Percentiles rank a stretch among this genome's conserved stretches.
Evolutionary conservation across 2,113 vertebrate species (phyloP).

Genomic region (Centropristis striata): DNA sequence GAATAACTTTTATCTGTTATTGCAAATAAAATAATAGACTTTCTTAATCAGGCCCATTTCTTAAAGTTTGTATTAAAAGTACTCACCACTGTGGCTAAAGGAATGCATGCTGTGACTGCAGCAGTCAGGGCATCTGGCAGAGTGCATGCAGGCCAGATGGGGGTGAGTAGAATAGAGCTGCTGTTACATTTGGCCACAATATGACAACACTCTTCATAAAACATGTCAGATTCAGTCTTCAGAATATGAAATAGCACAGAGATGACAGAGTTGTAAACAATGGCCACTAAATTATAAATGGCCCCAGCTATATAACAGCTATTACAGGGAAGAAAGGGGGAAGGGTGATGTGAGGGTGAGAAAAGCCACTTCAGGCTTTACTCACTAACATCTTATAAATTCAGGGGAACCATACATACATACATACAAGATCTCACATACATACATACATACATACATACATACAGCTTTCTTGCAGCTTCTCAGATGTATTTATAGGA

Average conservation of each 20-base stretch:
- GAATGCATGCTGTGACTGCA: conserved; percentile 26
- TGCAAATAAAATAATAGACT: no score
- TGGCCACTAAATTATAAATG: conserved; percentile 69
- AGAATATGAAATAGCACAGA: conserved; percentile 24
- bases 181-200: conserved; percentile 51
- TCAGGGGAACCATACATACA: neutral
- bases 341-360: conserved; percentile 24
- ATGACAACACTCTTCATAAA: conserved; percentile 50
- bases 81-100: neutral
- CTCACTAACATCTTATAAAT: conserved; percentile 19
- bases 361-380: conserved; percentile 55
- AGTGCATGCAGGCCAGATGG: conserved; percentile 22
- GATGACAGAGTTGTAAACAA: conserved; percentile 70
- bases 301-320: neutral
- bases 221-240: conserved; percentile 56
- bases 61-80: neutral
- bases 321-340: conserved; percentile 1
- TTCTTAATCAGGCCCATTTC: no score
- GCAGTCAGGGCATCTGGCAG: conserved; percentile 14
- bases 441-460: no score
- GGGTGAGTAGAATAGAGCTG: neutral
- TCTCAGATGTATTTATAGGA: no score
- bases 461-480: no score
- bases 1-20: no score
- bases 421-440: no score